Base-by-base conservation (phyloP, 2,113 vertebrate species). In the Megaceryle torquata region DNA sequence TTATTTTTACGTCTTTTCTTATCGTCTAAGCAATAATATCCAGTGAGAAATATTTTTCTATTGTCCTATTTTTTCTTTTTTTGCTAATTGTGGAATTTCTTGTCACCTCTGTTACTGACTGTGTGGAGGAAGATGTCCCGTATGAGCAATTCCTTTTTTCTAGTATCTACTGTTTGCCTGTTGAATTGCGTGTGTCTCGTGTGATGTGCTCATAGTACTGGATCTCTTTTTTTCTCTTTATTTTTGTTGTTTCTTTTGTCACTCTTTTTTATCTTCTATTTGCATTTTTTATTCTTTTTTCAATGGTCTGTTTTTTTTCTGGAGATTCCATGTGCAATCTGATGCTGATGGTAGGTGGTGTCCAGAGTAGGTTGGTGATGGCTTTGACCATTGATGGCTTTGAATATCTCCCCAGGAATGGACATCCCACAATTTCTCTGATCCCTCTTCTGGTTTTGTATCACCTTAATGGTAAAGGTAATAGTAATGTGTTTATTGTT, bases 171-270 rank as follows among this genome's bases (percentile, higher is more conserved):
- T 37, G 10, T 39, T 59, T 65, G 2, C 21, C 6, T 35, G 3
- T 1, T 75, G 14, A 61, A 43, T 41, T 50, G 5, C 0, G 1
- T 18, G 4, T 37, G 7, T 22, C 2, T 18, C 7, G 1, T 28
- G 25, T 51, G 46, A 26, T 74, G 5, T 2, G 0, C 3, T 54
- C 7, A 1, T 16, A 5, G 2, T 46, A 53, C 25, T 28, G 25
- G 8, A 54, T 41, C 26, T 44, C 3, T 2, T 0, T n/a, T 53
- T 72, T 11, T n/a, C 2, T 31, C 3, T 26, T 2, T 22, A 15
- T 19, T 53, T 2, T 31, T 35, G 31, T 15, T 15, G 14, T 9
- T 15, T 53, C 9, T 44, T 28, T 12, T 43, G 56, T 13, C 44
- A 3, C 13, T 11, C 24, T 51, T 25, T 7, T 1, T 41, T 4